A percentile compares a stretch with the other conserved stretches of the same genome.
phyloP scores from a whole-genome alignment of 2,797 vertebrate species.

The Neosalanx taihuensis region DNA sequence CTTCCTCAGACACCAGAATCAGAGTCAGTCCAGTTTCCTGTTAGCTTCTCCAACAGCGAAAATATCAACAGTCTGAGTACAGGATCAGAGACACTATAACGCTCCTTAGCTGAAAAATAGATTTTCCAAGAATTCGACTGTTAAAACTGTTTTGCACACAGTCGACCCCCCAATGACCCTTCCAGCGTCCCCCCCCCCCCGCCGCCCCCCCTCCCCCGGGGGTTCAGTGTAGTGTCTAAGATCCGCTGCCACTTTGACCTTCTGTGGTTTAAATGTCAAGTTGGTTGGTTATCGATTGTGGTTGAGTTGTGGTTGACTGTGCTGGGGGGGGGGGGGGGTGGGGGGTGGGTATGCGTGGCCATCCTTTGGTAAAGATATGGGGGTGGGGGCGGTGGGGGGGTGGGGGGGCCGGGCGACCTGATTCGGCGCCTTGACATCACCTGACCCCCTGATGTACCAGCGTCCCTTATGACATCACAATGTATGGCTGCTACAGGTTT shows the following conservation, averaged over 20 bases:
- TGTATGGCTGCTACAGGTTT: slow-evolving; percentile 65
- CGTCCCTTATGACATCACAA: slow-evolving; percentile 65
- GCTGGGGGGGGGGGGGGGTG: slow-evolving; percentile 29
- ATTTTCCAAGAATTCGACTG: slow-evolving; percentile 39
- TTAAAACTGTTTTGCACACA: slow-evolving; percentile 25
- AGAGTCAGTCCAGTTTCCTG: slow-evolving; percentile 12
- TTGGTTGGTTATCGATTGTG: slow-evolving; percentile 8
- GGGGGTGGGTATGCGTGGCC: slow-evolving; percentile 24
- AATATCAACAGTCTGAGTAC: slow-evolving; percentile 37
- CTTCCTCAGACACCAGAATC: slow-evolving; percentile 37
- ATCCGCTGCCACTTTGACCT: background rate
- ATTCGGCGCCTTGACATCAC: slow-evolving; percentile 44
- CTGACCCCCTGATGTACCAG: slow-evolving; percentile 35
- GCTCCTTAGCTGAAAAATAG: slow-evolving; percentile 48
- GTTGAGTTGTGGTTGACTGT: slow-evolving; percentile 23
- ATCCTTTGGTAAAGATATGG: slow-evolving; percentile 74
- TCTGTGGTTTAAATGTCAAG: slow-evolving; percentile 8
- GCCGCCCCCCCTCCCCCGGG: too few species aligned
- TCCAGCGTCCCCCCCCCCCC: slow-evolving; percentile 19
- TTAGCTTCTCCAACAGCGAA: slow-evolving; percentile 22
- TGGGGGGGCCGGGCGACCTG: slow-evolving; percentile 41
- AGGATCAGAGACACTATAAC: slow-evolving; percentile 35
- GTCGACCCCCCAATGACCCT: slow-evolving; percentile 7
- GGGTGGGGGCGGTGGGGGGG: too few species aligned
- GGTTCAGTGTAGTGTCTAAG: background rate